Evolutionary conservation across 2,888 invertebrate genomes (phyloP).

Genomic region (Julus scandinavius): DNA sequence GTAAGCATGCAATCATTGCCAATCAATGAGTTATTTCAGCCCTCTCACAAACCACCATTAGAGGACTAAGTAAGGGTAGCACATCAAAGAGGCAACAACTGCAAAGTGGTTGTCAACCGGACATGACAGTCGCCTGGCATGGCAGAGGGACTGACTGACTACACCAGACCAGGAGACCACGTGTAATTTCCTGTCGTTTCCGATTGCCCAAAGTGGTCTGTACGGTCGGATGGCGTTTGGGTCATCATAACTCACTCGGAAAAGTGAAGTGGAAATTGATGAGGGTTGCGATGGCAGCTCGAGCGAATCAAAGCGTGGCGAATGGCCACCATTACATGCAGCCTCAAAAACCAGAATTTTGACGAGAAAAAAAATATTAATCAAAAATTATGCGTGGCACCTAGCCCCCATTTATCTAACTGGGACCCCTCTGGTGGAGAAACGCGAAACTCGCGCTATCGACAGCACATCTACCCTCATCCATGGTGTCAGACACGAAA

Average conservation of each 20-base stretch:
- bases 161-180: neutral
- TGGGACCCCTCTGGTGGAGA: constrained; percentile 23
- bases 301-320: constrained; percentile 42
- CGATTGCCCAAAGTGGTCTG: constrained; percentile 24
- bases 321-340: constrained; percentile 13
- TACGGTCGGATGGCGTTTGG: constrained; percentile 9
- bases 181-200: constrained; percentile 42
- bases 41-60: no score
- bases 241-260: constrained; percentile 42
- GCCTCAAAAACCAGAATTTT: constrained; percentile 30
- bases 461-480: neutral
- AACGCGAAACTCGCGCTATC: neutral
- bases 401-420: constrained; percentile 2
- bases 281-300: constrained; percentile 20
- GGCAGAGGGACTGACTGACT: neutral
- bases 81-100: no score
- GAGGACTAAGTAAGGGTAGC: no score
- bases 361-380: neutral
- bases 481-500: neutral
- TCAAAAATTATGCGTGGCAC: constrained; percentile 17
- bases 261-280: constrained; percentile 39
- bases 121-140: neutral
- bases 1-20: no score
- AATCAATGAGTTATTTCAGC: no score
- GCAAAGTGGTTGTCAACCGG: neutral